Evolutionary conservation across 2,888 invertebrate genomes (phyloP), one percentile per base, ranked within the genome.

Genomic region (Microplitis manilae): DNA sequence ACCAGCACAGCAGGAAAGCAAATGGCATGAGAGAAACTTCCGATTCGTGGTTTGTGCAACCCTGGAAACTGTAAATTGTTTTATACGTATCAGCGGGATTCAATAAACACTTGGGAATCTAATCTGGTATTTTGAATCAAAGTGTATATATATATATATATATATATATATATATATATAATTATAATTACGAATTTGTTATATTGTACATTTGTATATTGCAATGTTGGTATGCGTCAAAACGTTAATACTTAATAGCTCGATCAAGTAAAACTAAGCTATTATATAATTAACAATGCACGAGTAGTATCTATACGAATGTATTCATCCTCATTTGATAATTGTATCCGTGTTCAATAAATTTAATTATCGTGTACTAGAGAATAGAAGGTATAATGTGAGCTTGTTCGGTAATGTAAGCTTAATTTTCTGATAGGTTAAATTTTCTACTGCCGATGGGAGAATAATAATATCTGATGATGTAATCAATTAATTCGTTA

Each of bases 11-110:
- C 65, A 65, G 65, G 65, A 65, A 65, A 65, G 65, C 13, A 65
- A 65, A 65, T 30, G 38, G 20, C 38, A 65, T 65, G 65, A 61
- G 17, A 69, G 38, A 38, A 68, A 61, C 38, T 65, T 65, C 65
- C 65, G 65, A 65, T 65, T 65, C 65, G 13, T 65, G 38, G 39
- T n/a, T 4, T 40, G n/a, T 8, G 38, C 62, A 71, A 61, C 61
- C 1, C 38, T 71, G 71, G 39, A 40, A 61, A 62, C 60, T 71
- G 17, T 61, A 40, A 62, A 62, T 61, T 38, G 71, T 71, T 71
- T 39, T 61, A 60, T 62, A 15, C 40, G 39, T n/a, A 38, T 39
- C 8, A 5, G 39, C 30, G 38, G 60, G 61, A 38, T 13, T 61
- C 30, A 38, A 62, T 71, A 15, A 38, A 39, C 61, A 61, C 6